Base-by-base conservation (phyloP, 2,797 vertebrate species). In the Bovichtus variegatus region DNA sequence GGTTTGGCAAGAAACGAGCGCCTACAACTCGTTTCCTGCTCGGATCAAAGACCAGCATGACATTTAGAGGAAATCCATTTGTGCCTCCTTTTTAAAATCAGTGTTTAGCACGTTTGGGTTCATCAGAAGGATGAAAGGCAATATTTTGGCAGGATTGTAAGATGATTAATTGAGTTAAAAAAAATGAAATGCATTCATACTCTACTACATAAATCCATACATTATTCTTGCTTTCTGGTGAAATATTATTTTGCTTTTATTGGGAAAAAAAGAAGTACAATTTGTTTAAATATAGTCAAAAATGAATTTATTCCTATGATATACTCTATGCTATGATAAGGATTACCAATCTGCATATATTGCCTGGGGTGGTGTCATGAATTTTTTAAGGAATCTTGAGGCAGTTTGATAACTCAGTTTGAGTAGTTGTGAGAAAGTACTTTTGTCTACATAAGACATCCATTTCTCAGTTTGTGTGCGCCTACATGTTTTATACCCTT, bases 11-110 rank as follows among this genome's bases (percentile, higher is more conserved):
- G 23, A 47, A 60, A 65, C 51, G n/a, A n/a, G n/a, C 9, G 34
- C 6, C 38, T 46, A 59, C 29, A 74, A 51, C 47, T 70, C 13
- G 25, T 41, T 46, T 72, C 57, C 18, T 9, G 31, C 31, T 59
- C 25, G n/a, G 21, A 62, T 51, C 44, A 25, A 31, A 46, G n/a
- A n/a, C 25, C 2, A 11, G 47, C 47, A 31, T 29, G 13, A n/a
- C 41, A 23, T 18, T 21, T 13, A 15, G 18, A 34, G 2, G n/a
- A 46, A 31, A 18, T 47, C 1, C 9, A 3, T 19, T 25, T 13
- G 16, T n/a, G n/a, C n/a, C n/a, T n/a, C 5, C 25, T 29, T 16
- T 13, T 16, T 13, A 5, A 7, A 57, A n/a, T 51, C 16, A n/a
- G 29, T 6, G 11, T 15, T 12, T 23, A 10, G 21, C n/a, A n/a